Evolutionary conservation across 2,888 invertebrate genomes (phyloP), one percentile per base, ranked within the genome.

Genomic region (Ditylenchus weischeri): DNA sequence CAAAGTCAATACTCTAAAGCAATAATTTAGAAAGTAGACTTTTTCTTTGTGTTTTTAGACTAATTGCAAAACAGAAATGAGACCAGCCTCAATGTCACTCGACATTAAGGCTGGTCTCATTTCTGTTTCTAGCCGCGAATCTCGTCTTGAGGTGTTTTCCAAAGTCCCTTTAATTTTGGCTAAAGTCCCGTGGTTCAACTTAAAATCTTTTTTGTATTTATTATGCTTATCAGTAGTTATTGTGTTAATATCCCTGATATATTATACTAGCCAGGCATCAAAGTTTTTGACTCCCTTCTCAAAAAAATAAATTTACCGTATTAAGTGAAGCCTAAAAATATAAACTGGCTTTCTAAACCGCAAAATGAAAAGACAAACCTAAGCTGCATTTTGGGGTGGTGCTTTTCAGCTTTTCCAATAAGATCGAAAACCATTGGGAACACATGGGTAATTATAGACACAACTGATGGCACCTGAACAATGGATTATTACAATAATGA

Each of bases 361-460:
- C 19, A 2, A 35, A 29, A 29, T 18, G n/a, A n/a, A 76, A 93
- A 86, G 60, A 93, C 1, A 8, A 13, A 43, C 43, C 43, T 87
- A 11, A 96, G 85, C 78, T 92, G 92, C 77, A 91, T 91, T 69
- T 95, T 87, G 0, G 96, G 96, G 86, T 96, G 96, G 84, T 93
- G 92, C 79, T 89, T 90, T 84, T 96, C 96, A 74, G 93, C 87
- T 68, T 90, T 86, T 0, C 84, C 83, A 49, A 86, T 83, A 5
- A 91, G 86, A 83, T 96, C 95, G 82, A 96, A 95, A 61, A 93
- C 87, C 81, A 90, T 89, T 0, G 96, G 96, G 81, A 93, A 91
- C 6, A 91, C 87, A 61, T 90, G 89, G 0, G 92, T 90, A 68
- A 96, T 91, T 50, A 92, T 86, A 0, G 91, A 90, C 85, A 95